These are phyloP conservation scores for Vanacampus margaritifer DNA, from an alignment of 2,113 vertebrate species.

Conservation along the genomic window DNA sequence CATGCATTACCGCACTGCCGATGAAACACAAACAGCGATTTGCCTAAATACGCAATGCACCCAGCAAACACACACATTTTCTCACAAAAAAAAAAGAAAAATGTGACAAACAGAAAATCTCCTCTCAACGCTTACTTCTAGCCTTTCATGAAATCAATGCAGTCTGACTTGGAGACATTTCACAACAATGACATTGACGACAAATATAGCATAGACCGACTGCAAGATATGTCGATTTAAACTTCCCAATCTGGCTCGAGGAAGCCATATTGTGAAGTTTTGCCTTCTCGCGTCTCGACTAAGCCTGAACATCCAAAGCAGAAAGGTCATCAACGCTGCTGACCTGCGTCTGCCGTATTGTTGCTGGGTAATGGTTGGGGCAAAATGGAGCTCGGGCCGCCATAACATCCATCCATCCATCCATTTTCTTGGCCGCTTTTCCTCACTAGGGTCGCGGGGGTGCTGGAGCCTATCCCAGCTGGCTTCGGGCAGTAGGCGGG, in stretches of 20 bases:
- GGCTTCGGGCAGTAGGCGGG: too few relatives aligned
- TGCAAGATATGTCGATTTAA: background rate
- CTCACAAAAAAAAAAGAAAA: background rate
- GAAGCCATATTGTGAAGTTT: conserved; percentile 4
- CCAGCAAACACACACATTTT: conserved; percentile 15
- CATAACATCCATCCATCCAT: too few relatives aligned
- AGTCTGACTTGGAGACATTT: background rate
- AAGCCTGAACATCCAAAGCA: conserved; percentile 16
- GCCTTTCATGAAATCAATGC: background rate
- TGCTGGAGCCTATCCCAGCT: too few relatives aligned
- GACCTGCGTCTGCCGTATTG: conserved; percentile 36
- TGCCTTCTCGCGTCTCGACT: conserved; percentile 15
- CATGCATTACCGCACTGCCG: conserved; percentile 47
- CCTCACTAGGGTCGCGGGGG: too few relatives aligned
- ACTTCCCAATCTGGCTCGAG: background rate
- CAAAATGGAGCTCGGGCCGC: conserved; percentile 22
- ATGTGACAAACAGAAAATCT: conserved; percentile 2
- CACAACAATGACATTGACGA: background rate
- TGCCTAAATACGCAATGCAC: conserved; percentile 36
- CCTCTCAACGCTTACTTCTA: background rate
- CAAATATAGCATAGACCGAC: background rate
- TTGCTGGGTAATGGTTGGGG: conserved; percentile 31
- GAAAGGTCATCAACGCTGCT: conserved; percentile 31
- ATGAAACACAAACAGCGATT: conserved; percentile 46
- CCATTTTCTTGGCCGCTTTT: too few relatives aligned